These are phyloP conservation scores for Agrilus biguttatus DNA, from an alignment of 2,888 invertebrate genomes.

Conservation along the genomic window DNA sequence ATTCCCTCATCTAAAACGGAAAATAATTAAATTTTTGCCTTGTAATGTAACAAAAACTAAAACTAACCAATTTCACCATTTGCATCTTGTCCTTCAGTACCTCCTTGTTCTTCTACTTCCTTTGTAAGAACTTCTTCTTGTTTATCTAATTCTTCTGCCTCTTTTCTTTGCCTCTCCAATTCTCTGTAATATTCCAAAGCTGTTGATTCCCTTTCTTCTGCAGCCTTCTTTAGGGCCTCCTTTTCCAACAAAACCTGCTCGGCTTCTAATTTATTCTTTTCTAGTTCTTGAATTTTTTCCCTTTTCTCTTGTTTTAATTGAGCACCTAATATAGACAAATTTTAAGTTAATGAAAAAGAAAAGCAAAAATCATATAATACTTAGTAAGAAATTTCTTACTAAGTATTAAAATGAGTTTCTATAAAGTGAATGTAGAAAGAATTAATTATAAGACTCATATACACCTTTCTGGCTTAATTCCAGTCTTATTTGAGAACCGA, in stretches of 20 bases:
- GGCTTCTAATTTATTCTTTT: constrained; percentile 61
- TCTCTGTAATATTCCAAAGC: constrained; percentile 67
- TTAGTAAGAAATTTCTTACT: too few relatives aligned
- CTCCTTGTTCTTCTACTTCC: constrained; percentile 17
- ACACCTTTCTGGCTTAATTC: constrained; percentile 64
- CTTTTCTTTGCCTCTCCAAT: constrained; percentile 44
- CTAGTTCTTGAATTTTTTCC: constrained; percentile 52
- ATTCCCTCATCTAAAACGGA: too few relatives aligned
- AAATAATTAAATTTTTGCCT: too few relatives aligned
- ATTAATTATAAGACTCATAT: constrained; percentile 22
- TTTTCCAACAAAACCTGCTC: constrained; percentile 66
- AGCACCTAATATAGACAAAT: constrained; percentile 36
- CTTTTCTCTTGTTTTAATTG: constrained; percentile 56
- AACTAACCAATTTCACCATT: constrained; percentile 1
- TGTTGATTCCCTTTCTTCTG: constrained; percentile 58
- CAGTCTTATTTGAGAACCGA: constrained; percentile 60
- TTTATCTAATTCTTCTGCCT: constrained; percentile 23
- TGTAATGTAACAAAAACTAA: constrained; percentile 2
- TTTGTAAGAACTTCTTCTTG: constrained; percentile 11
- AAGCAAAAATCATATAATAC: not conserved
- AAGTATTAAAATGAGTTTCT: too few relatives aligned
- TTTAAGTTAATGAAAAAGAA: not conserved
- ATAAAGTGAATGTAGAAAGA: too few relatives aligned
- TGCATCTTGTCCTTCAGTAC: constrained; percentile 15
- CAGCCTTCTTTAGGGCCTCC: constrained; percentile 51